These are phyloP conservation scores for Falco rusticolus DNA, from an alignment of 2,797 vertebrate species.

Conservation along the genomic window DNA sequence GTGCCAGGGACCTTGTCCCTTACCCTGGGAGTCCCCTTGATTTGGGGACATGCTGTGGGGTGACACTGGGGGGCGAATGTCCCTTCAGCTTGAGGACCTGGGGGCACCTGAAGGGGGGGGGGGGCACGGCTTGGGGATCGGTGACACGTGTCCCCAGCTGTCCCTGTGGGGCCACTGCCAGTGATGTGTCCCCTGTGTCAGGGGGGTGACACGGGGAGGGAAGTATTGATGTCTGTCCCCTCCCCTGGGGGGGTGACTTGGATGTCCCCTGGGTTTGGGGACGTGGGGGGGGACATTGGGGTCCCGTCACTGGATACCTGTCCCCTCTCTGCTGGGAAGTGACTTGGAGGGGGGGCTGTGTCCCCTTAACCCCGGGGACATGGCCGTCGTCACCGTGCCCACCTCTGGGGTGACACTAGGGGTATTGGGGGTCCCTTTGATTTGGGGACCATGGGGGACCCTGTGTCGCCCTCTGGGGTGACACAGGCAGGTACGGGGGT, in stretches of 20 bases:
- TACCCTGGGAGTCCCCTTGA: neutral
- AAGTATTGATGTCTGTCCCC: neutral
- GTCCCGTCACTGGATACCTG: neutral
- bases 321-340: too few relatives aligned
- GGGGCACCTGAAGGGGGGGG: neutral
- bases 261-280: neutral
- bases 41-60: neutral
- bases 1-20: neutral
- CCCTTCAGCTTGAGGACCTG: too few relatives aligned
- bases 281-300: neutral
- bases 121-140: neutral
- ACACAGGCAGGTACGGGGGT: too few relatives aligned
- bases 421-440: neutral
- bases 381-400: too few relatives aligned
- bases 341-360: too few relatives aligned
- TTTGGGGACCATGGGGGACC: too few relatives aligned
- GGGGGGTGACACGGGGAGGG: neutral
- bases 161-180: too few relatives aligned
- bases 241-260: neutral
- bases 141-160: too few relatives aligned
- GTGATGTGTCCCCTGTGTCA: neutral
- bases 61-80: neutral
- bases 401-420: neutral
- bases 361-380: neutral
- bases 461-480: too few relatives aligned